Conservation (phyloP, 2,888 invertebrate genomes). For the Disparrhopalites patrizii region DNA sequence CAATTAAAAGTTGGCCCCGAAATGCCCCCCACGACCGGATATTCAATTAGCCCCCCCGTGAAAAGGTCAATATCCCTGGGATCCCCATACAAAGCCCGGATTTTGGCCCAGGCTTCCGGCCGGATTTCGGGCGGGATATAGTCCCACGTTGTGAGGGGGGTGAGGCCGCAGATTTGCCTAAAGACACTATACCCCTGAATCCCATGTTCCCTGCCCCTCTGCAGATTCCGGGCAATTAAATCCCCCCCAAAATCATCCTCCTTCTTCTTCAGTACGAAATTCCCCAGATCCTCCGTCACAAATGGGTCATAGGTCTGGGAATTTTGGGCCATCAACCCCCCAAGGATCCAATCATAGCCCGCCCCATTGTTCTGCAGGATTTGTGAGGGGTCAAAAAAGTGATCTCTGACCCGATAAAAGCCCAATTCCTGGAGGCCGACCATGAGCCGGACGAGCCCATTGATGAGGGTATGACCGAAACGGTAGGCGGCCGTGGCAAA, state of each 20-base stretch:
- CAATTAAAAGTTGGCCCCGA: constrained; percentile 86
- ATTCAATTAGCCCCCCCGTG: constrained; percentile 77
- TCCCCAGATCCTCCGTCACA: constrained; percentile 39
- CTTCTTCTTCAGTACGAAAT: constrained; percentile 36
- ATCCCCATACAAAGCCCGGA: constrained; percentile 32
- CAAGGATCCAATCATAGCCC: constrained; percentile 41
- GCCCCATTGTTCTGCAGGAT: constrained; percentile 35
- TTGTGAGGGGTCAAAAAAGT: constrained; percentile 44
- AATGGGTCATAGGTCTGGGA: constrained; percentile 43
- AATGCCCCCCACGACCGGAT: constrained; percentile 70
- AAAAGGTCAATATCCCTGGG: constrained; percentile 73
- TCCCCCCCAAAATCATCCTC: constrained; percentile 38
- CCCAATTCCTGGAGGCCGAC: constrained; percentile 34
- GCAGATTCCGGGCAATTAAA: constrained; percentile 37
- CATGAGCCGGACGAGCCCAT: constrained; percentile 39
- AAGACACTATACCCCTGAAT: constrained; percentile 35
- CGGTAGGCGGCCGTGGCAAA: constrained; percentile 46
- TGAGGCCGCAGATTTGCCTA: constrained; percentile 33
- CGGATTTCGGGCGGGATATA: constrained; percentile 35
- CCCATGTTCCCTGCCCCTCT: constrained; percentile 42
- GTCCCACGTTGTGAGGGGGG: constrained; percentile 32
- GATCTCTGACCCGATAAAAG: constrained; percentile 40
- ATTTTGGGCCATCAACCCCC: constrained; percentile 42
- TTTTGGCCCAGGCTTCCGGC: constrained; percentile 34
- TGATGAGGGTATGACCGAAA: constrained; percentile 46